Evolutionary conservation across 1,140 invertebrate genomes (phyloP).

Genomic region (Drosophila ironensis): DNA sequence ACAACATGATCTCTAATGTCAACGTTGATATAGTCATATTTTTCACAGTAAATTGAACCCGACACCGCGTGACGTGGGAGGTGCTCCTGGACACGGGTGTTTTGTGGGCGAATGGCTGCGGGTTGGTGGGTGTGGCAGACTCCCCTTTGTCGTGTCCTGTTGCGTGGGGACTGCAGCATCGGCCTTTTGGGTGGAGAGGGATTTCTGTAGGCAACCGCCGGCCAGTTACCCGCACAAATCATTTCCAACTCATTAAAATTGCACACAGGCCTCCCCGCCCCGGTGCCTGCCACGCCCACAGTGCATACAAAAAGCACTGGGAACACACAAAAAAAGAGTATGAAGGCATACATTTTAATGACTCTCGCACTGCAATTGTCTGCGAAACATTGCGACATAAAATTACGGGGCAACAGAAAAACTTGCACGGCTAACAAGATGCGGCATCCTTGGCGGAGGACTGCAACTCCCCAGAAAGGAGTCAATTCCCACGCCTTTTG

Average conservation of each 20-base stretch:
- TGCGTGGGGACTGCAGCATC: constrained; percentile 39
- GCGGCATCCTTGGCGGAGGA: constrained; percentile 27
- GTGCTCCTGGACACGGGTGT: not conserved
- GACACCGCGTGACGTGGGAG: not conserved
- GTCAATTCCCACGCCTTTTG: constrained; percentile 68
- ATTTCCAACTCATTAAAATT: constrained; percentile 80
- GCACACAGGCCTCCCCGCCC: constrained; percentile 39
- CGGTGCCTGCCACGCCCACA: constrained; percentile 2
- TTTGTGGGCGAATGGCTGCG: not conserved
- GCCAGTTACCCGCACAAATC: constrained; percentile 74
- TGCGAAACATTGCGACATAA: constrained; percentile 34
- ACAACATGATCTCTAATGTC: constrained; percentile 78
- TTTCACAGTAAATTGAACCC: constrained; percentile 62
- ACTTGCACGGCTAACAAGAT: constrained; percentile 24
- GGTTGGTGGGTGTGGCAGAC: not conserved
- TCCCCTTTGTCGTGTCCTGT: constrained; percentile 27
- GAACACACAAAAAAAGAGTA: constrained; percentile 16
- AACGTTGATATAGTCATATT: constrained; percentile 70
- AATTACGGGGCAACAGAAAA: constrained; percentile 11
- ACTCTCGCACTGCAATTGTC: constrained; percentile 74
- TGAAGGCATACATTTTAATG: constrained; percentile 71
- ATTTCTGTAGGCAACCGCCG: constrained; percentile 21
- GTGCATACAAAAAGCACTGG: constrained; percentile 19
- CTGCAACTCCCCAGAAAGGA: constrained; percentile 36
- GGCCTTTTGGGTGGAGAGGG: not conserved